Conservation (phyloP, 2,113 vertebrate genomes). For the Phasianus colchicus region DNA sequence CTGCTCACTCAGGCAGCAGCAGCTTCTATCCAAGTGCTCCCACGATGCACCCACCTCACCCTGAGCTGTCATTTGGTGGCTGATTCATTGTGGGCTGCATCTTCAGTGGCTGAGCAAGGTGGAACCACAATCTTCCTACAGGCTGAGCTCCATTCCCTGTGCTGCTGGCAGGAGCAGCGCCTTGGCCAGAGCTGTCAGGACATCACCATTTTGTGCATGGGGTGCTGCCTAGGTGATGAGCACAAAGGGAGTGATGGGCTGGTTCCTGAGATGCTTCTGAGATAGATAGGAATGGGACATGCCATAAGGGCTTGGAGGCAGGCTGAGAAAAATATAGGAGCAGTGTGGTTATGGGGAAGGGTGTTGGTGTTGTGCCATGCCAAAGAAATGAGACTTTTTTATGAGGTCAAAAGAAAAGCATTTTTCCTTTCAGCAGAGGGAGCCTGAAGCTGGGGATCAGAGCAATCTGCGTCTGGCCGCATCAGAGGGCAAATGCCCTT, state of each 20-base stretch:
- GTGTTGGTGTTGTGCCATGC: background rate
- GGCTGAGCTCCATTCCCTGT: background rate
- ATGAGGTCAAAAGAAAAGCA: background rate
- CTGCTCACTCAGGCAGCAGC: accelerated
- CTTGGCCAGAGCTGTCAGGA: background rate
- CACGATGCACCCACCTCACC: background rate
- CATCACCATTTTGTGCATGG: background rate
- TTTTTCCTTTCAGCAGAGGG: background rate
- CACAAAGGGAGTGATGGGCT: background rate
- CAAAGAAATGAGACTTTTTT: background rate
- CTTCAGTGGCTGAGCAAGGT: background rate
- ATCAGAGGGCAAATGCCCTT: background rate
- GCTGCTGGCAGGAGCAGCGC: background rate
- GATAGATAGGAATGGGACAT: background rate
- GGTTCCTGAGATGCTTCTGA: background rate
- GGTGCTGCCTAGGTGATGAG: background rate
- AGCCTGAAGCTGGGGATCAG: too few species aligned
- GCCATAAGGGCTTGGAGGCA: background rate
- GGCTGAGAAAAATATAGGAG: background rate
- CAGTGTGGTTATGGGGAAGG: background rate
- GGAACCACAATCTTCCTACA: too few species aligned
- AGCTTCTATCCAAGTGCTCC: background rate
- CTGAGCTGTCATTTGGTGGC: background rate
- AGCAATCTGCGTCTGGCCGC: background rate
- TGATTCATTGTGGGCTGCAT: background rate